Conservation (phyloP, 2,113 vertebrate genomes). For the Regulus satrapa region DNA sequence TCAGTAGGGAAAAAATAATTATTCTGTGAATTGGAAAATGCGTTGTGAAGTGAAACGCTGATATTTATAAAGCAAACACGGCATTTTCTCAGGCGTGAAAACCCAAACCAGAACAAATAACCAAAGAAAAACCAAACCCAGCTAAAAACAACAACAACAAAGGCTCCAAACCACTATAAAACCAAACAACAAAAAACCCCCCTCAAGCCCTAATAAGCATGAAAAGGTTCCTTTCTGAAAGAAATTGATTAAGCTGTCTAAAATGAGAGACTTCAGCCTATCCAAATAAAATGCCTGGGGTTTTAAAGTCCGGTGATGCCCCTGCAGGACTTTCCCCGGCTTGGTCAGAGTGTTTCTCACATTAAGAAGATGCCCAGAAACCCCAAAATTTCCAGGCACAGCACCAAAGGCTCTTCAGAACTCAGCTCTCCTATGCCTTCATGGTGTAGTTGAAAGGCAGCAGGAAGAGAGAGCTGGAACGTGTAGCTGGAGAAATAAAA, state of each 20-base stretch:
- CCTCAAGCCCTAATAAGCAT: neutral
- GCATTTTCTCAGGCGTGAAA: neutral
- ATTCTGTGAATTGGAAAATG: neutral
- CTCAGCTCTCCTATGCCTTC: neutral
- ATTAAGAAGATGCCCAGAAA: neutral
- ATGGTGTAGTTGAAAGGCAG: neutral
- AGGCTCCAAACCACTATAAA: neutral
- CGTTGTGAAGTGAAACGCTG: accelerated
- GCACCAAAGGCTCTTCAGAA: neutral
- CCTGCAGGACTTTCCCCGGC: too few relatives aligned
- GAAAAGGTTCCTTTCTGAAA: neutral
- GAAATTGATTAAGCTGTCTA: neutral
- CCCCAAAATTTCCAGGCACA: accelerated
- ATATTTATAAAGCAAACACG: neutral
- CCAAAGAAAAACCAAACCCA: neutral
- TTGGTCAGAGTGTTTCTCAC: neutral
- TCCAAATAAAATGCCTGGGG: accelerated
- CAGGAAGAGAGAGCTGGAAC: neutral
- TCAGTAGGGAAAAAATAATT: neutral
- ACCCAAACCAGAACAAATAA: neutral
- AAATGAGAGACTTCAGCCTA: neutral
- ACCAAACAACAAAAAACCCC: accelerated
- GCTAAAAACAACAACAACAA: neutral
- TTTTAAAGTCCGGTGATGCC: accelerated
- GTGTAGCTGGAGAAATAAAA: neutral